These are phyloP conservation scores for Pammene fasciana DNA, from an alignment of 2,888 invertebrate genomes.

Conservation along the genomic window DNA sequence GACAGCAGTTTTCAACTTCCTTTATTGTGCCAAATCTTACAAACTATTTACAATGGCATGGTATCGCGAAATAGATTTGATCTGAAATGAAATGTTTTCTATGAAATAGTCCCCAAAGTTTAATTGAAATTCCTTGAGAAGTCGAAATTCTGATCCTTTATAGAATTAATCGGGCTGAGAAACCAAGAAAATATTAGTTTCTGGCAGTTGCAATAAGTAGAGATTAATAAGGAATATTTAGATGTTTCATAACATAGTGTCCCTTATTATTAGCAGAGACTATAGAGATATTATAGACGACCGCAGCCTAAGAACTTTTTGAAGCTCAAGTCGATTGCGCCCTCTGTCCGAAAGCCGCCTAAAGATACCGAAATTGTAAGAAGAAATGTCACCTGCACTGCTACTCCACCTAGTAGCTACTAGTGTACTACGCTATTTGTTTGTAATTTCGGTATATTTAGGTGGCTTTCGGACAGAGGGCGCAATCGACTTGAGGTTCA, in stretches of 20 bases:
- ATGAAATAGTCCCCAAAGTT: conserved; percentile 19
- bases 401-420: too few relatives aligned
- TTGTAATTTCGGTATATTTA: too few relatives aligned
- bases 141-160: conserved; percentile 13
- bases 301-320: too few relatives aligned
- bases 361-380: too few relatives aligned
- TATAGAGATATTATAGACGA: too few relatives aligned
- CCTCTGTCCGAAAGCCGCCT: too few relatives aligned
- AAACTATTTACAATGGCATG: not conserved
- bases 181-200: not conserved
- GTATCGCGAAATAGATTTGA: conserved; percentile 11
- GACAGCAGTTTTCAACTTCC: not conserved
- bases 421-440: too few relatives aligned
- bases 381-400: too few relatives aligned
- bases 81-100: conserved; percentile 18
- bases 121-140: conserved; percentile 18
- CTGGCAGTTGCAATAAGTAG: not conserved
- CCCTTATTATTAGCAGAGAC: too few relatives aligned
- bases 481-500: too few relatives aligned
- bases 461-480: too few relatives aligned
- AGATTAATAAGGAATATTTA: not conserved
- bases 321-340: too few relatives aligned
- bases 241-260: not conserved
- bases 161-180: not conserved
- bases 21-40: not conserved